Evolutionary conservation across 2,797 vertebrate genomes (phyloP).

Genomic region (Pipistrellus kuhlii): DNA sequence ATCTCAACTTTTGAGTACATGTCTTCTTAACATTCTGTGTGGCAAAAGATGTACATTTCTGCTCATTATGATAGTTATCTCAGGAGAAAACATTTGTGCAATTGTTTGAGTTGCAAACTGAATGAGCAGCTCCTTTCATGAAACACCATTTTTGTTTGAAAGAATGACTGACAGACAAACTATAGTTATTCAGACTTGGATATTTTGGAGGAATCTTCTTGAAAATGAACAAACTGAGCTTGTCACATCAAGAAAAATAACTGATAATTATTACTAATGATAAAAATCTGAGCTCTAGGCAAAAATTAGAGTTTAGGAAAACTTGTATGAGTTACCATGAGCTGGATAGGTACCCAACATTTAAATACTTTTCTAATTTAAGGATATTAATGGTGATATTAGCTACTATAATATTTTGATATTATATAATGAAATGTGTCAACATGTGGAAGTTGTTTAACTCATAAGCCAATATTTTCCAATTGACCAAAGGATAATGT

Average conservation of each 20-base stretch:
- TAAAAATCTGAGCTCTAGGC: conserved; percentile 2
- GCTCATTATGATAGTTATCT: not conserved
- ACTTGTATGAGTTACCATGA: not conserved
- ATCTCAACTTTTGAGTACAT: not conserved
- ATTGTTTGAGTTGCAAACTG: not conserved
- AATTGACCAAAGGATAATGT: not conserved
- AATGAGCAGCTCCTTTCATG: not conserved
- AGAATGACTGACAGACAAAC: not conserved
- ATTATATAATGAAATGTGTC: not conserved
- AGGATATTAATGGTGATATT: not conserved
- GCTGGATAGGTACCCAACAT: not conserved
- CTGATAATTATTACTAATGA: not conserved
- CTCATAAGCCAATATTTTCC: not conserved
- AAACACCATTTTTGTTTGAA: conserved; percentile 19
- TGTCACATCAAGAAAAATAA: not conserved
- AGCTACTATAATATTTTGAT: not conserved
- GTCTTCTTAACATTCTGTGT: not conserved
- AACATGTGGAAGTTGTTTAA: not conserved
- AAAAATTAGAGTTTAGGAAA: conserved; percentile 41
- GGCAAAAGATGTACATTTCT: not conserved
- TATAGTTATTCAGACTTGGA: not conserved
- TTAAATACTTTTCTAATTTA: conserved; percentile 34
- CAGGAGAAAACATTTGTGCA: not conserved
- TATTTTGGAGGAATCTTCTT: not conserved
- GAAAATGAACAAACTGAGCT: conserved; percentile 40